phyloP scores from a whole-genome alignment of 2,888 invertebrate genomes.

The Xanthorhoe spadicearia region DNA sequence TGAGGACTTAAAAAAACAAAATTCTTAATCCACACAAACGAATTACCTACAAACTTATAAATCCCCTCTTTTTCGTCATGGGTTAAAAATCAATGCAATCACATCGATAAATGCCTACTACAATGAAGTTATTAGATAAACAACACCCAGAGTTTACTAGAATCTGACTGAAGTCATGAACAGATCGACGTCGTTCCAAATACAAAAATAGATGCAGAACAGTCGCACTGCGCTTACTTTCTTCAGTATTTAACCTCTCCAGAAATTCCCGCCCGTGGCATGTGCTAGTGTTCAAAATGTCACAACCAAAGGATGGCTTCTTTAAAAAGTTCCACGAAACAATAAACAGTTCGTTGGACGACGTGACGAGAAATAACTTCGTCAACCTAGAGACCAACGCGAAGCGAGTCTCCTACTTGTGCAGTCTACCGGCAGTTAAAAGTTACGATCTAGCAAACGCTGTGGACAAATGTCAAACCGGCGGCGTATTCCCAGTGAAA shows the following conservation, averaged over 20 bases:
- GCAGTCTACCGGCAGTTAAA: constrained; percentile 80
- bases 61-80: too few species aligned
- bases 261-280: constrained; percentile 42
- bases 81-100: not conserved
- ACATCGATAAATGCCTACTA: not conserved
- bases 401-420: constrained; percentile 86
- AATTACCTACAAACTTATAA: too few species aligned
- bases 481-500: constrained; percentile 69
- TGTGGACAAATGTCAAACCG: constrained; percentile 65
- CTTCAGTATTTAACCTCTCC: constrained; percentile 62
- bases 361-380: constrained; percentile 87
- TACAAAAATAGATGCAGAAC: constrained; percentile 75
- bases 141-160: constrained; percentile 24
- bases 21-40: too few species aligned
- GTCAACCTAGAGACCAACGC: constrained; percentile 86
- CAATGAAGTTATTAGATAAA: constrained; percentile 22
- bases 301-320: constrained; percentile 75
- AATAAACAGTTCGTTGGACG: constrained; percentile 81
- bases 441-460: constrained; percentile 78
- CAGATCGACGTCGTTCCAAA: constrained; percentile 67
- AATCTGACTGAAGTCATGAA: constrained; percentile 64
- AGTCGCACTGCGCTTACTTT: constrained; percentile 64
- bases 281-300: constrained; percentile 59
- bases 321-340: constrained; percentile 87
- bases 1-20: too few species aligned